These are phyloP conservation scores for Malurus leucopterus DNA, from an alignment of 2,797 vertebrate species.

Conservation along the genomic window DNA sequence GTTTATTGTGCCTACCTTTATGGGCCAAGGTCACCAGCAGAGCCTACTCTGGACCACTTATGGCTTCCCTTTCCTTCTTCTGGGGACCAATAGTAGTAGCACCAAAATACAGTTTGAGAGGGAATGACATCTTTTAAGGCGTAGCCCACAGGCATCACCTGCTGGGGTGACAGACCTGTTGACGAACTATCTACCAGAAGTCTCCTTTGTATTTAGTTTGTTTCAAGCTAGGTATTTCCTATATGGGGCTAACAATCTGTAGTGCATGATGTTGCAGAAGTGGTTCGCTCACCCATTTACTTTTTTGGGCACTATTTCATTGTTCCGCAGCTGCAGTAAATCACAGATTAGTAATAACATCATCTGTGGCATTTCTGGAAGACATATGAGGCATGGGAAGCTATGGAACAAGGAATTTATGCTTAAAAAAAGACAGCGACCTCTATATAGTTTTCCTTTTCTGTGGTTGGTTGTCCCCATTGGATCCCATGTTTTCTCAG, in stretches of 20 bases:
- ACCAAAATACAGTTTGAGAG: background rate
- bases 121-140: background rate
- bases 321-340: background rate
- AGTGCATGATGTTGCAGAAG: background rate
- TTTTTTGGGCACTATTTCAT: background rate
- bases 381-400: background rate
- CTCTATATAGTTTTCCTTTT: background rate
- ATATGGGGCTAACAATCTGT: background rate
- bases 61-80: background rate
- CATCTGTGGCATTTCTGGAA: background rate
- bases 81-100: background rate
- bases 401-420: background rate
- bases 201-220: background rate
- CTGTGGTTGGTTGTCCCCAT: background rate
- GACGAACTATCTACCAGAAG: fast-evolving
- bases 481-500: background rate
- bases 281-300: background rate
- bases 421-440: background rate
- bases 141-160: background rate
- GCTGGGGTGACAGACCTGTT: background rate
- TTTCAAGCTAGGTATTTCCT: background rate
- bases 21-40: background rate
- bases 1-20: background rate
- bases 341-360: background rate
- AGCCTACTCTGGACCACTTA: background rate